phyloP scores from a whole-genome alignment of 2,113 vertebrate species.

The Taxidea taxus region DNA sequence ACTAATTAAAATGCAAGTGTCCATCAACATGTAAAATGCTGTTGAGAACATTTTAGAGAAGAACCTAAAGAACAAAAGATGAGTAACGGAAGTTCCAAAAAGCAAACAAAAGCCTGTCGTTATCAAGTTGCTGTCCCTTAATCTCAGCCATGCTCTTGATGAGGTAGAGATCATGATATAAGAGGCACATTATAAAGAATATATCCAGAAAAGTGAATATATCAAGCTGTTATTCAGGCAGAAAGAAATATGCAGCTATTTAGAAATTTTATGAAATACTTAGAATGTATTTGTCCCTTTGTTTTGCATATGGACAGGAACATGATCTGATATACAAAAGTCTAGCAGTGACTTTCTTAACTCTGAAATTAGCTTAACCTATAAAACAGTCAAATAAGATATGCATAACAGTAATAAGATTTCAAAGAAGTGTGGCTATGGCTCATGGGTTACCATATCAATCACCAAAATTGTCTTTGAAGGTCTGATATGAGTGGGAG shows the following conservation, averaged over 20 bases:
- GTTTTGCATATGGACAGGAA: not conserved
- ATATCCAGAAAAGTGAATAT: not conserved
- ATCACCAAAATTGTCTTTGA: not conserved
- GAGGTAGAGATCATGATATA: not conserved
- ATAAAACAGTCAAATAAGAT: not conserved
- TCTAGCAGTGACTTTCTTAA: not conserved
- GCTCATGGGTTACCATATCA: not conserved
- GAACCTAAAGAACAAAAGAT: not conserved
- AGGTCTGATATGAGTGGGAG: not conserved
- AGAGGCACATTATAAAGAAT: not conserved
- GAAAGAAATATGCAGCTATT: not conserved
- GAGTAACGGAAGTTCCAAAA: not conserved
- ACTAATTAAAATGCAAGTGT: not conserved
- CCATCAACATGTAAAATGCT: not conserved
- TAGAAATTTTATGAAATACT: not conserved
- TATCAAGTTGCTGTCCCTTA: not conserved
- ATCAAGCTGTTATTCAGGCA: not conserved
- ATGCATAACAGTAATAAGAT: not conserved
- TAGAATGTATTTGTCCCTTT: not conserved
- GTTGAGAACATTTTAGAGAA: not conserved
- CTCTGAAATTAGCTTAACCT: not conserved
- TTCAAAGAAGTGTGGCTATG: not conserved
- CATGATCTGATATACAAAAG: not conserved
- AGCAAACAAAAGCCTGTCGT: not conserved
- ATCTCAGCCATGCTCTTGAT: not conserved